Conservation (phyloP, 2,888 invertebrate genomes). For the Pristionchus mayeri region DNA sequence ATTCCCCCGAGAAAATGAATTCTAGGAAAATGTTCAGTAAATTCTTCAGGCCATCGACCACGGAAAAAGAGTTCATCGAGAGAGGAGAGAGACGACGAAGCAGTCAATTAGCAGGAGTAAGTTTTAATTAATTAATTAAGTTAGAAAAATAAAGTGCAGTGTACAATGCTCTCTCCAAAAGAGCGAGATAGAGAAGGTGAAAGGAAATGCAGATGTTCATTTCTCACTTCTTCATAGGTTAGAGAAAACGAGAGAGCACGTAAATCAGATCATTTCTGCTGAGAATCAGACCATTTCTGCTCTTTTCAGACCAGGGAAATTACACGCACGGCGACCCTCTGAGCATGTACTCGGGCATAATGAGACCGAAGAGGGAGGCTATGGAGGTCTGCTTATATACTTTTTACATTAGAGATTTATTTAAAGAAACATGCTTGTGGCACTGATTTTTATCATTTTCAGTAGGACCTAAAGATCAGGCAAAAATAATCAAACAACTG, state of each 20-base stretch:
- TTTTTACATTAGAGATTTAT: neutral
- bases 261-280: neutral
- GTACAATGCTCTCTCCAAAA: too few species aligned
- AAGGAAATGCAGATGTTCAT: too few species aligned
- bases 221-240: too few species aligned
- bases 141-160: too few species aligned
- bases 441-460: too few species aligned
- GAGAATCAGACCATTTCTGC: neutral
- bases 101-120: constrained; percentile 4
- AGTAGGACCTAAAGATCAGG: too few species aligned
- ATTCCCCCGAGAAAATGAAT: too few species aligned
- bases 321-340: constrained; percentile 62
- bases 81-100: constrained; percentile 28
- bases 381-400: constrained; percentile 19
- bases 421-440: neutral
- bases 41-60: constrained; percentile 23
- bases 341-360: constrained; percentile 46
- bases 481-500: too few species aligned
- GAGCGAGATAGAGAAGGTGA: too few species aligned
- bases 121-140: too few species aligned
- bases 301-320: constrained; percentile 58
- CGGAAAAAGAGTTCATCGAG: neutral
- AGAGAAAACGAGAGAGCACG: too few species aligned
- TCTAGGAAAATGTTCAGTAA: too few species aligned
- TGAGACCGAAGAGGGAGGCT: constrained; percentile 48